Base-by-base conservation (phyloP, 2,113 vertebrate genomes). In the Cariama cristata region DNA sequence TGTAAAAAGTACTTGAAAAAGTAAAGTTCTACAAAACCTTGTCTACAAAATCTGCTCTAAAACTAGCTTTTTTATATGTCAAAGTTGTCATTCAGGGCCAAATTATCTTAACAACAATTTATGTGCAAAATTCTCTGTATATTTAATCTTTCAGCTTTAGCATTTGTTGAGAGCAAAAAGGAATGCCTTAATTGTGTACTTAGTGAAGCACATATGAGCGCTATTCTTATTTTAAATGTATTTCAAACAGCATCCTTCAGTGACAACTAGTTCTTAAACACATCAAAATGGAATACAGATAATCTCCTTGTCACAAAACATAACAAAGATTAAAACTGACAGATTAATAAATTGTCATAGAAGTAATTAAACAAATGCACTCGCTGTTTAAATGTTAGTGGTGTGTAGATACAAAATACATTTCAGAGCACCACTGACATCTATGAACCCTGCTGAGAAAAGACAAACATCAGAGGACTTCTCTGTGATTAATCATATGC, bases 181-280 rank as follows among this genome's bases (percentile, higher is more conserved):
- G 22, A 68, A 87, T 76, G 66, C 17, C 49, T 93, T 86, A 59
- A 93, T 73, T 88, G 74, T 59, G 22, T 62, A 93, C 35, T 71
- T 86, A 73, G 49, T 55, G 45, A 96, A 89, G 53, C 19, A 84
- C 20, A 59, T 33, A 94, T 17, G 3, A 96, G 32, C 44, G 67
- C 30, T 59, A 42, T 42, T 88, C 53, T 56, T 60, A 79, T 69
- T 90, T 90, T 79, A 86, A 94, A 92, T 23, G 33, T 79, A 77
- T 88, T 96, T 79, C 44, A 94, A 92, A 93, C 60, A 84, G 30
- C 66, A 95, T 26, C 47, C 56, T 93, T 67, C 81, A 64, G 42
- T 90, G 88, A 79, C 84, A 96, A 85, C 33, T 93, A 85, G 62
- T 72, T 94, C 63, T 96, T 83, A 92, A 93, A 97, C 44, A 89